A percentile compares a stretch with the other conserved stretches of the same genome.
Conservation (phyloP, 2,797 vertebrate species). For the Mormyrus proboscirostris region DNA sequence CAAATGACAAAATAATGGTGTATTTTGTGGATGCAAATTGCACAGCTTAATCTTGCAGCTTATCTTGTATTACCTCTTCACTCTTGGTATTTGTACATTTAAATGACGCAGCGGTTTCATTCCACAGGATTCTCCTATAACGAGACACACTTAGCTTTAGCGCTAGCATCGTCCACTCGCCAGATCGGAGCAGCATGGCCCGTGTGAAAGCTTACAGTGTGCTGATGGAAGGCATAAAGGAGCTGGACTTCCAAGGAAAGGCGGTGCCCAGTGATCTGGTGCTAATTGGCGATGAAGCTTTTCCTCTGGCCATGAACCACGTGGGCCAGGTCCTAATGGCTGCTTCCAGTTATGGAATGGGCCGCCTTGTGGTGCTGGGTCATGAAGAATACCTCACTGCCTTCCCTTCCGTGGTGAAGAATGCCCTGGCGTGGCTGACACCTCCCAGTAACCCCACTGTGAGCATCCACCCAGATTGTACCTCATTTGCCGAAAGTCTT, state of each 20-base stretch:
- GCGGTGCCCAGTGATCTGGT: conserved; percentile 59
- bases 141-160: neutral
- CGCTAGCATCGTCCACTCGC: neutral
- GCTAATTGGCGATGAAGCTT: conserved; percentile 62
- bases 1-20: neutral
- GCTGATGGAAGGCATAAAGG: conserved; percentile 56
- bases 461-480: conserved; percentile 45
- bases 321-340: conserved; percentile 67
- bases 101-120: neutral
- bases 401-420: conserved; percentile 59
- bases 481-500: conserved; percentile 33
- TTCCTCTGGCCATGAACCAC: conserved; percentile 61
- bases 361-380: conserved; percentile 64
- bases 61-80: neutral
- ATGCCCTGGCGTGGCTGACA: conserved; percentile 65
- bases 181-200: conserved; percentile 36
- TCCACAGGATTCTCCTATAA: neutral
- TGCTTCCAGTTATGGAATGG: conserved; percentile 65
- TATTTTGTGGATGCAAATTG: neutral
- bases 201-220: conserved; percentile 42
- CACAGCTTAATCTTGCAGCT: neutral
- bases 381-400: conserved; percentile 61
- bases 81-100: neutral
- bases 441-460: conserved; percentile 38
- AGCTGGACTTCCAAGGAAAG: conserved; percentile 48